phyloP scores from a whole-genome alignment of 1,140 invertebrate species.

The Trichonephila inaurata region DNA sequence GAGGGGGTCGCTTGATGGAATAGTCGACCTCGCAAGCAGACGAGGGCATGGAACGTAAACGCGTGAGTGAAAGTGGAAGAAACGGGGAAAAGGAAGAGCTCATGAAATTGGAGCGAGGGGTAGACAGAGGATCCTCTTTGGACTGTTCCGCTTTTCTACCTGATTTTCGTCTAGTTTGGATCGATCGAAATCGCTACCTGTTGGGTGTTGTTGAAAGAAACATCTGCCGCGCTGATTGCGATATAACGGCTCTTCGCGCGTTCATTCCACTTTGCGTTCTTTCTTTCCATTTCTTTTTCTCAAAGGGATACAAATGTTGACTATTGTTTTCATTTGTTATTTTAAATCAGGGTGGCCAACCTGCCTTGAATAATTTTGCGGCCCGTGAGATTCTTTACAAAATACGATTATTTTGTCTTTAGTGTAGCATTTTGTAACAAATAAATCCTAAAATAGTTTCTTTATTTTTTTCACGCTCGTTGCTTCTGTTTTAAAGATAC shows the following conservation, averaged over 20 bases:
- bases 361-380: too few relatives aligned
- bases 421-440: too few relatives aligned
- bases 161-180: not conserved
- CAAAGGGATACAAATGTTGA: too few relatives aligned
- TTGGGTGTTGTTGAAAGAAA: not conserved
- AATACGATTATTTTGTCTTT: too few relatives aligned
- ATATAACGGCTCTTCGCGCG: not conserved
- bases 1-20: not conserved
- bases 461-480: too few relatives aligned
- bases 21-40: not conserved
- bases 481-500: too few relatives aligned
- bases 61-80: slow-evolving; percentile 32
- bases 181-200: not conserved
- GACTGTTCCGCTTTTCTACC: not conserved
- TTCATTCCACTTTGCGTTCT: too few relatives aligned
- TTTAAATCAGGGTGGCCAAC: too few relatives aligned
- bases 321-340: too few relatives aligned
- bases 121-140: not conserved
- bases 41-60: not conserved
- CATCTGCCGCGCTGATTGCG: not conserved
- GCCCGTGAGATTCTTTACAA: too few relatives aligned
- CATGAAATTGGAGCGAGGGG: not conserved
- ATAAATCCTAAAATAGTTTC: too few relatives aligned
- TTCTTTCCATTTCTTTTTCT: too few relatives aligned
- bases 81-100: not conserved